Evolutionary conservation across 2,113 vertebrate genomes (phyloP), one percentile per base, ranked within the genome.

Genomic region (Galbula dea): DNA sequence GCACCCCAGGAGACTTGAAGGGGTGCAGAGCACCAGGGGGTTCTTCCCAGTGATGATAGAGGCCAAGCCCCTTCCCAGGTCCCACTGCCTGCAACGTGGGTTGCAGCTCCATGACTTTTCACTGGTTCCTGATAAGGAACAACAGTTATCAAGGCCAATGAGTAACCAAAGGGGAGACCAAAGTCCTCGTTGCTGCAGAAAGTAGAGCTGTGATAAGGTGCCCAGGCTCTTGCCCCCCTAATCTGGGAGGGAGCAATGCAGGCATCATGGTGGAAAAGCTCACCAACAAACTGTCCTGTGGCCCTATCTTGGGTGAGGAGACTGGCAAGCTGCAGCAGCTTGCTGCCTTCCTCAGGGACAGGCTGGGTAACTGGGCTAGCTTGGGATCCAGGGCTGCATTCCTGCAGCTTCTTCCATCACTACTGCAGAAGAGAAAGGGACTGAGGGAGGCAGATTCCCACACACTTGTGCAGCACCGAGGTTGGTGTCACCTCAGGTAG

Each of bases 41-140:
- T 6, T 88, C 48, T 71, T 34, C 21, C 7, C 17, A 9, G 3
- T n/a, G 39, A 21, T 0, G 0, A 1, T 13, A 13, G 7, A 26
- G 29, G 1, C 5, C 11, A 6, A 87, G 43, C 14, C 6, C 39
- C 49, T 57, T 83, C 3, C 0, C 27, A 4, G 2, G 6, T 8
- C 20, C 34, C 3, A 2, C 29, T 78, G 18, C 23, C 20, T 57
- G 24, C 3, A 3, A 21, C 7, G 19, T 45, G 51, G 32, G 15
- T 3, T 75, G 19, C 48, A 82, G 52, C 12, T 11, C 12, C 23
- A 63, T n/a, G 32, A 58, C 45, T 62, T 91, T 72, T 65, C 37
- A 69, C 14, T 2, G 0, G 6, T 36, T 80, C 36, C n/a, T 59
- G 79, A 81, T 59, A 91, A 77, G 32, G 65, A 81, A 68, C 55